Evolutionary conservation across 1,140 invertebrate genomes (phyloP).

Genomic region (Drosophila neocordata): DNA sequence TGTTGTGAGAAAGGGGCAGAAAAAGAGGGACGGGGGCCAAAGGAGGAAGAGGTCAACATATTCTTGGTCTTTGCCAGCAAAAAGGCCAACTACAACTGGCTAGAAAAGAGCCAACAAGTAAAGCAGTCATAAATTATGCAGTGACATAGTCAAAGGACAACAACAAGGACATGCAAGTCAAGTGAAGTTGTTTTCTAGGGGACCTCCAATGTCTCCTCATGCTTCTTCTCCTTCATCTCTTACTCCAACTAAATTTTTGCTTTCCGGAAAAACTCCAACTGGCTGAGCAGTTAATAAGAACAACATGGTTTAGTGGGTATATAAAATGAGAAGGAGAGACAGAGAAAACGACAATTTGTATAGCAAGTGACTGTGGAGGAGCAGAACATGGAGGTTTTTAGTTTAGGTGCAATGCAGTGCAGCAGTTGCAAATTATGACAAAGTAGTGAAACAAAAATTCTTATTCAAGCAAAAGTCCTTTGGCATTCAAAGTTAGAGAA

Average conservation of each 20-base stretch:
- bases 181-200: slow-evolving; percentile 40
- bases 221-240: not conserved
- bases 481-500: not conserved
- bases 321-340: not conserved
- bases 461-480: not conserved
- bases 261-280: slow-evolving; percentile 47
- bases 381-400: not conserved
- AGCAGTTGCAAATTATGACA: slow-evolving; percentile 77
- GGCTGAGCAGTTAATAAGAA: slow-evolving; percentile 75
- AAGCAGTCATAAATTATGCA: slow-evolving; percentile 79
- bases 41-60: slow-evolving; percentile 32
- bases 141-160: slow-evolving; percentile 77
- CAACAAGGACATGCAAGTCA: slow-evolving; percentile 57
- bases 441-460: slow-evolving; percentile 53
- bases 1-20: not conserved
- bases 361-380: not conserved
- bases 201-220: slow-evolving; percentile 1
- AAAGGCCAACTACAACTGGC: slow-evolving; percentile 35
- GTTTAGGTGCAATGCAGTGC: slow-evolving; percentile 45
- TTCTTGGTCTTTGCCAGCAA: slow-evolving; percentile 37
- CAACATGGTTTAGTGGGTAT: slow-evolving; percentile 34
- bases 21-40: not conserved
- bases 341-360: slow-evolving; percentile 1
- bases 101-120: slow-evolving; percentile 53
- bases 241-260: slow-evolving; percentile 44